Evolutionary conservation across 2,888 invertebrate genomes (phyloP), one percentile per base, ranked within the genome.

Genomic region (Aproaerema taeniolella): DNA sequence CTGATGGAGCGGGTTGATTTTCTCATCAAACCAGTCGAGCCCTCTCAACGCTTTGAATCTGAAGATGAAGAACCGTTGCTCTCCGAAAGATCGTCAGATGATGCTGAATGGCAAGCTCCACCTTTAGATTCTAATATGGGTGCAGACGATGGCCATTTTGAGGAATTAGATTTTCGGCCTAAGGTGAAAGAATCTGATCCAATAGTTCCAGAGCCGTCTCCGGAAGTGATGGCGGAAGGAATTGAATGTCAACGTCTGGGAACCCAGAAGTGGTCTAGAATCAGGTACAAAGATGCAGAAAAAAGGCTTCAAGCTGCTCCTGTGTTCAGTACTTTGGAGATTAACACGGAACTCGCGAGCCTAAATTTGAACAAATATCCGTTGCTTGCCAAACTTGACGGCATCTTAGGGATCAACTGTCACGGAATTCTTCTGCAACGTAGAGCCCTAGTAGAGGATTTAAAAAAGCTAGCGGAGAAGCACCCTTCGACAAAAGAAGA

Each of bases 261-360:
- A 7, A 6, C 20, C 20, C 7, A 4, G 5, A 6, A 4, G 5
- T 20, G 20, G 20, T 13, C 24, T 17, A 10, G 14, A n/a, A 37
- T 49, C 6, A 28, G 46, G 12, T 49, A 45, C 30, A 42, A 43
- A 7, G 14, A 26, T 28, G 49, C 33, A 11, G 43, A 47, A 20
- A 41, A 45, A n/a, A 38, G 38, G 12, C 42, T 47, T 11, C 47
- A 45, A 31, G 43, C 42, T 2, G 40, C 45, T 1, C 29, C 42
- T 26, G 24, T 34, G 1, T 34, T 34, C 13, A n/a, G n/a, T 16
- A 15, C 31, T n/a, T 10, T 38, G 5, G 24, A 38, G 14, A 7
- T 31, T 11, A 38, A 38, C 8, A 4, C 31, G 1, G 31, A 31
- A 17, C 9, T 50, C 10, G 29, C 5, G 7, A 20, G 20, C 7